Evolutionary conservation across 2,797 vertebrate species (phyloP), one percentile per base, ranked within the genome.

Genomic region (Neosilurus mollespiculum): DNA sequence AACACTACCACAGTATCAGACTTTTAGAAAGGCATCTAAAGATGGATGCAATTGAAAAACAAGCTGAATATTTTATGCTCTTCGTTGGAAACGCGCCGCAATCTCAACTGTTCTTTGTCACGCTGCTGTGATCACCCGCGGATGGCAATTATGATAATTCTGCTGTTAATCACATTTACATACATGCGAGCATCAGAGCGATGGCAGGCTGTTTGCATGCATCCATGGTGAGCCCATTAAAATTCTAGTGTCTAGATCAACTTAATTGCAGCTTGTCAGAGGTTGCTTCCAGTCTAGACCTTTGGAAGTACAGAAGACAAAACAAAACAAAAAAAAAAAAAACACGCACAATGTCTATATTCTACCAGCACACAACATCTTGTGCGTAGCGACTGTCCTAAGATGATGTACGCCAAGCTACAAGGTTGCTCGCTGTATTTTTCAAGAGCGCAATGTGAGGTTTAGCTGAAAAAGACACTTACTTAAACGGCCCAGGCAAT

Each of bases 111-210:
- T 85, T 87, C 90, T 89, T 81, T 88, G 90, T 90, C 86, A 71
- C 86, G 87, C 87, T 88, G 90, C 91, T 91, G 92, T 88, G 87
- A 88, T 91, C 90, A 93, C 90, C 90, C 90, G 70, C 78, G 87
- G 87, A 92, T 90, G 88, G 89, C 90, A 93, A 94, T 95, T 93
- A 94, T 93, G 91, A 94, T 93, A 92, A 93, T 93, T 93, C 87
- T 89, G 86, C 89, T 91, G 91, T 94, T 95, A 94, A 95, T 95
- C 92, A 93, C 91, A 93, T 93, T 93, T 92, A 92, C 92, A 93
- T 93, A 92, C 89, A 89, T 92, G 89, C 84, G 86, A 88, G 91
- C 69, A 64, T 82, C 80, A 92, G 89, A 85, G 90, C 87, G 84
- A 78, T 85, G 90, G 88, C 84, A 88, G 86, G 87, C 87, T 88